A percentile compares a stretch with the other conserved stretches of the same genome.
These are phyloP conservation scores for Hydrolagus colliei DNA, from an alignment of 2,797 vertebrate genomes.

Conservation along the genomic window DNA sequence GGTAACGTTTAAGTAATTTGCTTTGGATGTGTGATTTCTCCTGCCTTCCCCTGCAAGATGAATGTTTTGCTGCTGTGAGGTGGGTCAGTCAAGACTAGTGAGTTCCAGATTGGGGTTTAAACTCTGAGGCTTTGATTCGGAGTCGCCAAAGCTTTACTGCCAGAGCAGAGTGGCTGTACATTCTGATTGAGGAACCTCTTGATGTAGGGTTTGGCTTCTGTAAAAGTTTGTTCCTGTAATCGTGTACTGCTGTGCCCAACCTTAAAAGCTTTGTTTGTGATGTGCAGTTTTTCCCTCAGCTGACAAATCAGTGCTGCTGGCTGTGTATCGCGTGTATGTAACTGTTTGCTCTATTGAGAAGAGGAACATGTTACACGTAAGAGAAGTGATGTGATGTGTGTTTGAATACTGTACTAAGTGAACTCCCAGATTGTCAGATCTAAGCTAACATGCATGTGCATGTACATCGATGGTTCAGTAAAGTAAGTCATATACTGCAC, in stretches of 20 bases:
- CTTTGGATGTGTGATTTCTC: not conserved
- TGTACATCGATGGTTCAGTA: not conserved
- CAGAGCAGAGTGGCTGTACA: no score
- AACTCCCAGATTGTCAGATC: not conserved
- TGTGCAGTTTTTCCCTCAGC: not conserved
- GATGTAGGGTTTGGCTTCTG: not conserved
- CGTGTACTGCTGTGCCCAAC: not conserved
- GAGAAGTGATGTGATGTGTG: not conserved
- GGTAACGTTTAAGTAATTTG: not conserved
- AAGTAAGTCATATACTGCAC: not conserved
- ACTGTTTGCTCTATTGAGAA: not conserved
- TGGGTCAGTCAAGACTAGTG: not conserved
- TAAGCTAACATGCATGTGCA: not conserved
- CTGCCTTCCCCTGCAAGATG: not conserved
- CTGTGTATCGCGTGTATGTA: not conserved
- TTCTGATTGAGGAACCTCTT: not conserved
- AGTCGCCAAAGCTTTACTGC: no score
- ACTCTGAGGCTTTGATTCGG: no score
- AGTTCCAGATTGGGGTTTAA: not conserved
- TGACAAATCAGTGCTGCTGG: not conserved
- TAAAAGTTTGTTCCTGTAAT: not conserved
- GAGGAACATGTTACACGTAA: not conserved
- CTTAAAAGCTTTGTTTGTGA: conserved; percentile 3
- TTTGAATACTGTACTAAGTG: not conserved
- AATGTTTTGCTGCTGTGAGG: not conserved